Evolutionary conservation across 2,797 vertebrate genomes (phyloP), one percentile per base, ranked within the genome.

Genomic region (Botia almorhae): DNA sequence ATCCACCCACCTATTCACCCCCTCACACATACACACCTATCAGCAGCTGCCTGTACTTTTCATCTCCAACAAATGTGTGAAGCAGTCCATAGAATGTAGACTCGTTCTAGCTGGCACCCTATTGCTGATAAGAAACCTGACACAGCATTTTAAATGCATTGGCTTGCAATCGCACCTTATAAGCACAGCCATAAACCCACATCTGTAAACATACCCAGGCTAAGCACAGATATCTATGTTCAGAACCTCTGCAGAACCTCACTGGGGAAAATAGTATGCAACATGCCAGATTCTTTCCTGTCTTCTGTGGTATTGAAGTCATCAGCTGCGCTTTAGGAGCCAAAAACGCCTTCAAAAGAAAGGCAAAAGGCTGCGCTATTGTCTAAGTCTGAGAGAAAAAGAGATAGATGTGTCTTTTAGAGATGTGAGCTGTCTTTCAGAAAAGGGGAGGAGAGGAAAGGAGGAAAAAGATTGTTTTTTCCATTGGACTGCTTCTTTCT

Each of bases 371-470:
- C 65, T 48, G 53, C 33, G 43, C 26, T 50, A 78, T 51, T 78
- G 67, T 78, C 56, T 70, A 23, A 51, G 26, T 51, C 55, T 63
- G 76, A 51, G 13, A 50, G 46, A 78, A 69, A 77, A 78, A 69
- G 23, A 69, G 67, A 68, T 16, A 50, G 53, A 70, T 63, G 56
- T 26, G 48, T 63, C 68, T 70, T 17, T 61, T 11, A 70, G 36
- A 17, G 19, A 78, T 51, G 46, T 21, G 55, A 61, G 68, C 14
- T 39, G 55, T 70, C n/a, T 61, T 4, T 12, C 0, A n/a, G 4
- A 60, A 63, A 77, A 33, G 23, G 39, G 2, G 23, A 26, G 23
- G 23, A 26, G 23, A 26, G 23, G 26, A 58, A 21, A 46, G 53
- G 12, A 60, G 12, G 51, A 77, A 2, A 58, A 51, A 61, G 7